A percentile compares a stretch with the other conserved stretches of the same genome.
Conservation (phyloP, 2,888 invertebrate genomes). For the Dinocampus coccinellae region DNA sequence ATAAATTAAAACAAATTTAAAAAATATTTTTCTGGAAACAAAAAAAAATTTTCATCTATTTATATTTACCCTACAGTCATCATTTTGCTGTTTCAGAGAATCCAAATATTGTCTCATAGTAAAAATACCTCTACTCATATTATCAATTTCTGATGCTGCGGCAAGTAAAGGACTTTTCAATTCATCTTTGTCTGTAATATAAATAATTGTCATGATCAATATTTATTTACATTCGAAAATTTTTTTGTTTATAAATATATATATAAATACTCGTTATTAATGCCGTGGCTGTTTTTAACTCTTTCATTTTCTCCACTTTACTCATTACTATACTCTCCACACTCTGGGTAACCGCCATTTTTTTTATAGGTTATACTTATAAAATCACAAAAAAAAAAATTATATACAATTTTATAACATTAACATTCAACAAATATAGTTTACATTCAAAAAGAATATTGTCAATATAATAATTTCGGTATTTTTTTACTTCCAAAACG, state of each 20-base stretch:
- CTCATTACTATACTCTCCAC: conserved; percentile 48
- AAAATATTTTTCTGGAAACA: too few relatives aligned
- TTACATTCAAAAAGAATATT: too few relatives aligned
- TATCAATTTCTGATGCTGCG: conserved; percentile 38
- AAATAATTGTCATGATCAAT: background rate
- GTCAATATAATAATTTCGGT: too few relatives aligned
- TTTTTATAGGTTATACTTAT: conserved; percentile 1
- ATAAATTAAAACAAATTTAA: background rate
- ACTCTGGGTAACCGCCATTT: conserved; percentile 29
- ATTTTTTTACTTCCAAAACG: too few relatives aligned
- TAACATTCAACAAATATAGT: background rate
- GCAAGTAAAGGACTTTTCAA: conserved; percentile 46
- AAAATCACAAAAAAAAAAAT: background rate
- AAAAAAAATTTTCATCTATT: background rate
- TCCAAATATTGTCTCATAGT: conserved; percentile 43
- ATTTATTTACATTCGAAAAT: too few relatives aligned
- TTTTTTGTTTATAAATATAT: background rate
- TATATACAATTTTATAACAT: background rate
- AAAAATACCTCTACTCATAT: conserved; percentile 39
- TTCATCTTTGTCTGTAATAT: conserved; percentile 46
- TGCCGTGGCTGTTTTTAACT: conserved; percentile 49
- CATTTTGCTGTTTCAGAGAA: conserved; percentile 46
- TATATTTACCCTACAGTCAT: conserved; percentile 45
- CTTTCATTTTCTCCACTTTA: conserved; percentile 44
- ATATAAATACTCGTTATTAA: conserved; percentile 49